These are phyloP conservation scores for Threskiornis aethiopicus DNA, from an alignment of 2,797 vertebrate species.

Conservation along the genomic window DNA sequence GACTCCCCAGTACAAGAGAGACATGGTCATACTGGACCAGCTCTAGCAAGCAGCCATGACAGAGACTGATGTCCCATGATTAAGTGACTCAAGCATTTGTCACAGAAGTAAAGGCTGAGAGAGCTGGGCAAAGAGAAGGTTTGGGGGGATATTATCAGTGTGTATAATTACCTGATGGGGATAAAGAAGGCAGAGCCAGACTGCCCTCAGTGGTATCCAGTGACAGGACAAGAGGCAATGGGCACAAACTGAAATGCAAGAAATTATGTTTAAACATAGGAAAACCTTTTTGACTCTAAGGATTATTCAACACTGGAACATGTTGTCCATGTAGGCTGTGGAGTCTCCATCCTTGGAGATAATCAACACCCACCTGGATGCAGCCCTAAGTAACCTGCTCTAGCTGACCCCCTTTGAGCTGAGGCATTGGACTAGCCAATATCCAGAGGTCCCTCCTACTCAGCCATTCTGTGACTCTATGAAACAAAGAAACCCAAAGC, in stretches of 20 bases:
- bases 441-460: background rate
- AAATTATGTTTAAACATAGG: background rate
- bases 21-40: background rate
- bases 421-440: rapidly evolving
- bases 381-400: background rate
- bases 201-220: background rate
- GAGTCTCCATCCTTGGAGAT: background rate
- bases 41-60: rapidly evolving
- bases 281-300: background rate
- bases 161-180: background rate
- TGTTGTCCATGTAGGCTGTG: background rate
- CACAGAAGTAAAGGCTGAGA: background rate
- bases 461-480: background rate
- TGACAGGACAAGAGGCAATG: background rate
- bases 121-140: background rate
- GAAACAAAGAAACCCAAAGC: background rate
- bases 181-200: background rate
- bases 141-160: background rate
- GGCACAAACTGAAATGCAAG: background rate
- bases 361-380: background rate
- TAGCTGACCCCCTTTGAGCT: background rate
- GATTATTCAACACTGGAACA: background rate
- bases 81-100: background rate
- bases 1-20: background rate
- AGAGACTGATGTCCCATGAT: background rate